These are phyloP conservation scores for Eira barbara DNA, from an alignment of 2,113 vertebrate species.

Conservation along the genomic window DNA sequence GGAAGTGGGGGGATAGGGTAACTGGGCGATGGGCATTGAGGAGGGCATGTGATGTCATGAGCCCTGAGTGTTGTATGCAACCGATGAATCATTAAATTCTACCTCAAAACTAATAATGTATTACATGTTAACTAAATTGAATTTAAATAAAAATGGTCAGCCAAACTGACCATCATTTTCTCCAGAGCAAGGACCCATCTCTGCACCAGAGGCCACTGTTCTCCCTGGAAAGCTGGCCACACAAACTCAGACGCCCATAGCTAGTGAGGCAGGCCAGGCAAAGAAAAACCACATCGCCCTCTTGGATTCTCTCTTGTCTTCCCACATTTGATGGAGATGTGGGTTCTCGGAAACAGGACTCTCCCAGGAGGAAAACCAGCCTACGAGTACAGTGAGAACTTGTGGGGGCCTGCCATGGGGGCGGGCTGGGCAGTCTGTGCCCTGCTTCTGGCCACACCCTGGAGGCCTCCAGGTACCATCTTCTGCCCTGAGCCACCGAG, in stretches of 20 bases:
- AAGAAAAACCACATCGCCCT: rapidly evolving
- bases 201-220: neutral
- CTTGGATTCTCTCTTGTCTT: neutral
- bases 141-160: neutral
- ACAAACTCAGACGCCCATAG: neutral
- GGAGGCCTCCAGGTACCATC: neutral
- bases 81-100: neutral
- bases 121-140: neutral
- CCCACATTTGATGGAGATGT: neutral
- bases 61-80: neutral
- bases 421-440: rapidly evolving
- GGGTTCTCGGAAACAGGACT: neutral
- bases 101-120: neutral
- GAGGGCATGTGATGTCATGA: neutral
- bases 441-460: neutral
- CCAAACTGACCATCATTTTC: neutral
- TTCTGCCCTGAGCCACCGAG: neutral
- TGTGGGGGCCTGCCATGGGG: rapidly evolving
- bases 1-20: neutral
- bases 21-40: neutral
- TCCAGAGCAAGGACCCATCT: neutral
- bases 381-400: neutral
- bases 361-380: neutral
- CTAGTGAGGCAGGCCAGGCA: neutral
- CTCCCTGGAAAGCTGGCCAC: neutral